phyloP scores from a whole-genome alignment of 2,797 vertebrate genomes.

The Hypotaenidia philippensis region DNA sequence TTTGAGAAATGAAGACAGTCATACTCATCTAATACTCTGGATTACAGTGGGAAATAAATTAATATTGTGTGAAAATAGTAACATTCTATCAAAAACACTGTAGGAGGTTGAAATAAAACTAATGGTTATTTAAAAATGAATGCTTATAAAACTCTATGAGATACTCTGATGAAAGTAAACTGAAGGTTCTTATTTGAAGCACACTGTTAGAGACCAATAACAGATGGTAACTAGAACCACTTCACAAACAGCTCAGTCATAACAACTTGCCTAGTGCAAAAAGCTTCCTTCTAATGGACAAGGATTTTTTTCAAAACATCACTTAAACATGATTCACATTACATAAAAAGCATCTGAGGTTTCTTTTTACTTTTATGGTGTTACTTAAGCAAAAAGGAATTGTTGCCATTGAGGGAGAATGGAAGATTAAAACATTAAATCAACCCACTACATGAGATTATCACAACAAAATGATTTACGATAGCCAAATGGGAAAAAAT shows the following conservation, averaged over 20 bases:
- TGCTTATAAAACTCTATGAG: neutral
- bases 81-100: neutral
- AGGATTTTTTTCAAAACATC: conserved; percentile 7
- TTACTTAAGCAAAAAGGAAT: conserved; percentile 11
- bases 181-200: neutral
- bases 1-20: neutral
- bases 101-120: conserved; percentile 19
- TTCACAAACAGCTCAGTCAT: neutral
- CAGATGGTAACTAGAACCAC: conserved; percentile 2
- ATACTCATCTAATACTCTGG: neutral
- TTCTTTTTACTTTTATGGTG: neutral
- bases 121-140: conserved; percentile 49
- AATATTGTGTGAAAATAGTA: conserved; percentile 5
- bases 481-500: neutral
- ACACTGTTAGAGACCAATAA: neutral
- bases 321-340: conserved; percentile 50
- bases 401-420: neutral
- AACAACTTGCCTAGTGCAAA: conserved; percentile 39
- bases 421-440: neutral
- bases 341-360: conserved; percentile 10
- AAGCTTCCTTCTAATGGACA: conserved; percentile 51
- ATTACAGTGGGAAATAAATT: conserved; percentile 13
- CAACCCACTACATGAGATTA: neutral
- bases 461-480: neutral
- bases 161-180: neutral